These are phyloP conservation scores for Lagopus leucura DNA, from an alignment of 2,113 vertebrate species.

Conservation along the genomic window DNA sequence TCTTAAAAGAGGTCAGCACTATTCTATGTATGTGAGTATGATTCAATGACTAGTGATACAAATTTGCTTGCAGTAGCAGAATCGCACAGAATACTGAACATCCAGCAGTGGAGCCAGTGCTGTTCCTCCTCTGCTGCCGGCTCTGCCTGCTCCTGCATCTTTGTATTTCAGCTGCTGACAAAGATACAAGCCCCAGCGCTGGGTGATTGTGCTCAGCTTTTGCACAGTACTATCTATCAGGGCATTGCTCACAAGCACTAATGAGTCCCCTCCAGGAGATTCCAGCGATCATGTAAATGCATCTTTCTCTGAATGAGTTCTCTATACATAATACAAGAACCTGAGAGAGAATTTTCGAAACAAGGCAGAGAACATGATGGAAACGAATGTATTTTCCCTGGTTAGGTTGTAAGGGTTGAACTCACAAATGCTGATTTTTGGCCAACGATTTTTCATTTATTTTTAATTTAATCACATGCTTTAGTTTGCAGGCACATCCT, in stretches of 20 bases:
- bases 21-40: no score
- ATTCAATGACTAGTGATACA: no score
- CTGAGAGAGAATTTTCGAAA: slow-evolving; percentile 25
- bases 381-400: slow-evolving; percentile 8
- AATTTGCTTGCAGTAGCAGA: neutral
- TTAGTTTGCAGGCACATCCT: slow-evolving; percentile 46
- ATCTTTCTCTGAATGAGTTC: neutral
- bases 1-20: neutral
- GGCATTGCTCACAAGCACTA: slow-evolving; percentile 30
- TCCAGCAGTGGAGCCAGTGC: neutral
- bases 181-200: neutral
- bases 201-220: neutral
- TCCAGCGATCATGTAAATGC: neutral
- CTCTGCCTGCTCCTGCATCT: neutral
- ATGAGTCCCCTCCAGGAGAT: slow-evolving; percentile 12
- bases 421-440: neutral
- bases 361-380: neutral
- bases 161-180: neutral
- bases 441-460: slow-evolving; percentile 32
- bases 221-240: neutral
- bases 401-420: neutral
- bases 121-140: neutral
- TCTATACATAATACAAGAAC: neutral
- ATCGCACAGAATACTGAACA: neutral
- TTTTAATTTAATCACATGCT: slow-evolving; percentile 48